phyloP scores from a whole-genome alignment of 2,797 vertebrate genomes.

The Enteromius radiatus region DNA sequence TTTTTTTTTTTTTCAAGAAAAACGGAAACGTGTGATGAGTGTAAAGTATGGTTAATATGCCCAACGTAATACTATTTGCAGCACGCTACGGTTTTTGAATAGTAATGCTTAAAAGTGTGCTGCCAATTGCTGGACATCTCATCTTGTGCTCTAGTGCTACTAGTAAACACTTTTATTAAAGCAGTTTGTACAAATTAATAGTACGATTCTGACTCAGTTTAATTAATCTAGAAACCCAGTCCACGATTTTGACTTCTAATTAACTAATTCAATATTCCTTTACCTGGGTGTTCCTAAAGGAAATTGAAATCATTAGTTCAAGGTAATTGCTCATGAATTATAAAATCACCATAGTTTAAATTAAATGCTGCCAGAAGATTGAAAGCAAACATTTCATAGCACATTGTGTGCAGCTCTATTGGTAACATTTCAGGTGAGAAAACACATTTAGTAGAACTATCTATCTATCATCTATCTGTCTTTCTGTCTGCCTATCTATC shows the following conservation, averaged over 20 bases:
- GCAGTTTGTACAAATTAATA: not conserved
- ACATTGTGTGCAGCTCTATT: not conserved
- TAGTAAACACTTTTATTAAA: not conserved
- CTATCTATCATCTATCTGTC: too few species aligned
- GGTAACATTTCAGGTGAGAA: not conserved
- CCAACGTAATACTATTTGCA: not conserved
- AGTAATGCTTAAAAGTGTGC: not conserved
- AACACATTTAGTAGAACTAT: not conserved
- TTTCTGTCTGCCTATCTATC: too few species aligned
- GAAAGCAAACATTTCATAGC: conserved; percentile 4
- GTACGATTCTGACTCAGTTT: not conserved
- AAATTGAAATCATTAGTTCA: conserved; percentile 16
- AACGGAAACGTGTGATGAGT: not conserved
- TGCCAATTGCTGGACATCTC: not conserved
- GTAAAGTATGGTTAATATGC: not conserved
- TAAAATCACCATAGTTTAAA: conserved; percentile 16
- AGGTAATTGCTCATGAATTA: conserved; percentile 34
- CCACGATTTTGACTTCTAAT: not conserved
- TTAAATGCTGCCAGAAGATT: conserved; percentile 7
- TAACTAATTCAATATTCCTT: conserved; percentile 21
- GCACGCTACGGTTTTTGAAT: not conserved
- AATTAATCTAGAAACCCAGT: not conserved
- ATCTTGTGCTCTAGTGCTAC: not conserved
- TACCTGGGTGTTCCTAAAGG: conserved; percentile 32
- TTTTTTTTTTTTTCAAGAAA: not conserved